A percentile compares a stretch with the other conserved stretches of the same genome.
These are phyloP conservation scores for Anableps anableps DNA, from an alignment of 2,797 vertebrate genomes.

Conservation along the genomic window DNA sequence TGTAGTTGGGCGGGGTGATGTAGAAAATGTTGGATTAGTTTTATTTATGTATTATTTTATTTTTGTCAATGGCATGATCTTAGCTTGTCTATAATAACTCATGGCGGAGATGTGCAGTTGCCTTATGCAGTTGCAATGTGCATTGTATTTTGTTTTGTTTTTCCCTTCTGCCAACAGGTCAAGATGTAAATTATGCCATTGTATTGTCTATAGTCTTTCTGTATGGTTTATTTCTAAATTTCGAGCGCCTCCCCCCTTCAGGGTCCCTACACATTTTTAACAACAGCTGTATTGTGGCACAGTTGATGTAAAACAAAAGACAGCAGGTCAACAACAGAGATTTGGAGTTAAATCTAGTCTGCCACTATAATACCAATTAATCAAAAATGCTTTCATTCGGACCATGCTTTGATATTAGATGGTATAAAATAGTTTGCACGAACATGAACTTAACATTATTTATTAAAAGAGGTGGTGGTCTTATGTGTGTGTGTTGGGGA, in stretches of 20 bases:
- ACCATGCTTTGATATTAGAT: not conserved
- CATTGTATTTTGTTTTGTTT: no score
- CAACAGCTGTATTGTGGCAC: not conserved
- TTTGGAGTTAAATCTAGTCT: not conserved
- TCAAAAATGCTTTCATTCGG: not conserved
- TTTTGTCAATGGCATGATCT: no score
- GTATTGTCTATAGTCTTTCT: not conserved
- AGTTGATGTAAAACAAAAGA: not conserved
- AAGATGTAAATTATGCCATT: not conserved
- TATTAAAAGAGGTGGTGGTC: no score
- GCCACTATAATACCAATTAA: not conserved
- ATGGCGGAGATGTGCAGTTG: no score
- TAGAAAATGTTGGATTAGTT: no score
- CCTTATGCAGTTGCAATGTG: no score
- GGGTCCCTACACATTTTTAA: not conserved
- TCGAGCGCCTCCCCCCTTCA: not conserved
- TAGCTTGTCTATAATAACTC: no score
- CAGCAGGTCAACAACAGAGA: not conserved
- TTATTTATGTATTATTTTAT: no score
- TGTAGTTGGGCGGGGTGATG: no score
- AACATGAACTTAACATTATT: no score
- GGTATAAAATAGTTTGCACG: no score
- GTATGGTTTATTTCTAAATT: not conserved
- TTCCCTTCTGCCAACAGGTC: not conserved
- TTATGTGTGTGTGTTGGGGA: no score